These are phyloP conservation scores for Ferrisia virgata DNA, from an alignment of 2,888 invertebrate species.

Conservation along the genomic window DNA sequence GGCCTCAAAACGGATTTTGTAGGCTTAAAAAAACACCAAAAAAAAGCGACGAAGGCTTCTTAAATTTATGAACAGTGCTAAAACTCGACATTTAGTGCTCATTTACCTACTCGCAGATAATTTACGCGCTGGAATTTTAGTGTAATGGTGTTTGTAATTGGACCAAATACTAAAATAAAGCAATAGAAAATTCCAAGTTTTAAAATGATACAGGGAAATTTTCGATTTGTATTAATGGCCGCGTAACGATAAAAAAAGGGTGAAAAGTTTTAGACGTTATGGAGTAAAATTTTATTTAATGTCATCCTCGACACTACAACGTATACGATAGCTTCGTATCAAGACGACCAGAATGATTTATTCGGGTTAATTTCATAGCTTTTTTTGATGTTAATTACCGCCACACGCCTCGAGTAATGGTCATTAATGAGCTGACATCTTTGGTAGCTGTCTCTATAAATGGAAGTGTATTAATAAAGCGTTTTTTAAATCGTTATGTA, in stretches of 20 bases:
- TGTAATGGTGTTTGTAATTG: no score
- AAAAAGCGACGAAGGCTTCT: no score
- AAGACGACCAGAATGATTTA: slow-evolving; percentile 5
- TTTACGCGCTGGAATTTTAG: no score
- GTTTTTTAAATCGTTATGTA: background rate
- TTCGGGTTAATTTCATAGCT: background rate
- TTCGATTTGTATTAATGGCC: background rate
- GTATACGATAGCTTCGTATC: background rate
- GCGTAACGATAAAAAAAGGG: background rate
- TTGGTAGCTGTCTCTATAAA: background rate
- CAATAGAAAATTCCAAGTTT: background rate
- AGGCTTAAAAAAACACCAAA: no score
- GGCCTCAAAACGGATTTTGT: no score
- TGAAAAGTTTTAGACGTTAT: background rate
- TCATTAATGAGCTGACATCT: background rate
- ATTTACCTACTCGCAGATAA: no score
- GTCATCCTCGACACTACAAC: background rate
- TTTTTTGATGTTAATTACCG: slow-evolving; percentile 17
- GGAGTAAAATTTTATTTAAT: background rate
- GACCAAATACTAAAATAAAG: background rate
- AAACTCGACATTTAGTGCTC: no score
- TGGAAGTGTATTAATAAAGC: background rate
- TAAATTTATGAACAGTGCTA: no score
- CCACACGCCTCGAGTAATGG: background rate
- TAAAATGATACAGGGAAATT: background rate